Evolutionary conservation across 2,797 vertebrate genomes (phyloP), one percentile per base, ranked within the genome.

Genomic region (Takifugu rubripes): DNA sequence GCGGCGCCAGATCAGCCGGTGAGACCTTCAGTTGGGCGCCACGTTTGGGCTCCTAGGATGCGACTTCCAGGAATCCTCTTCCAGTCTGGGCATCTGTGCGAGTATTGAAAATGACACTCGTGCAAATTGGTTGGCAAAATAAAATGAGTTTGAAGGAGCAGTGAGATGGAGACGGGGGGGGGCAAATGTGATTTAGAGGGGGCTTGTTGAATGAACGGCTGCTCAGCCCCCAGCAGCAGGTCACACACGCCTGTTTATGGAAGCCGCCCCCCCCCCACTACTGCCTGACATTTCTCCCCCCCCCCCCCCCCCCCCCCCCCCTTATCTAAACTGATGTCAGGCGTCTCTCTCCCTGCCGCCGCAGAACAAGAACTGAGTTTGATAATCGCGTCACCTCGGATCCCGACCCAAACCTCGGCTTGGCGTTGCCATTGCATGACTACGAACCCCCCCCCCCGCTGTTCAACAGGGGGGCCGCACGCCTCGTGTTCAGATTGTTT

Each of bases 1-100:
- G 78, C 84, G 79, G 72, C 69, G 71, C 62, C 64, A 29, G 50
- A 79, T 83, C 79, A 87, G 74, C 86, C 86, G 82, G 78, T 79
- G 79, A 83, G 72, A 81, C 72, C 64, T 62, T 73, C 78, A 76
- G 79, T 77, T 84, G 81, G 81, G 84, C 71, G 75, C 72, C 55
- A 69, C 55, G 63, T 67, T 61, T 61, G 48, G 60, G 64, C 77
- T 78, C 67, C 71, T 16, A 31, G 64, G 66, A 76, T 64, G 72
- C 15, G 40, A 86, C 72, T 80, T 74, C 75, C 56, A 81, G 70
- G 77, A 75, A 81, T 75, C 72, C 70, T 72, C 68, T 70, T 65
- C 60, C 49, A 57, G 59, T 70, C 72, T 2, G 44, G 70, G 59
- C 70, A 61, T 68, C 66, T 24, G 46, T 45, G 56, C 77, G 63